A percentile compares a stretch with the other conserved stretches of the same genome.
Evolutionary conservation across 1,140 invertebrate genomes (phyloP).

Genomic region (Spodoptera frugiperda): DNA sequence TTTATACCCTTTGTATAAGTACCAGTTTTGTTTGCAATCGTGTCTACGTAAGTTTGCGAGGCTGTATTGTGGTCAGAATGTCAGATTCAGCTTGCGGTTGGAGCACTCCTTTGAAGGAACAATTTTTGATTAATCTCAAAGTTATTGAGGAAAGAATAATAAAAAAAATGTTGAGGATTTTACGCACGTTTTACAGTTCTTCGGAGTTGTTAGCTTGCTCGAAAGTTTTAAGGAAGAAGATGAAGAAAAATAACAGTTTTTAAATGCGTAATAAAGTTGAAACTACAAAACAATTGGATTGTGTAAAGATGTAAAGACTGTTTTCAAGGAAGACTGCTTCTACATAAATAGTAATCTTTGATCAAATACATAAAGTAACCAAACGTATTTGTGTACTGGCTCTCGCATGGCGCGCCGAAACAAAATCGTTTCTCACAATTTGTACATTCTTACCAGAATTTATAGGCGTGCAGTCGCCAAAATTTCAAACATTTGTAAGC

Average conservation of each 20-base stretch:
- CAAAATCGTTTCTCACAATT: conserved; percentile 27
- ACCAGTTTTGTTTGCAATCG: not conserved
- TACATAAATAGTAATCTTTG: conserved; percentile 8
- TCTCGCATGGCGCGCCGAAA: not conserved
- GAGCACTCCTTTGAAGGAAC: conserved; percentile 34
- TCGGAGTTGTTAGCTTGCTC: not conserved
- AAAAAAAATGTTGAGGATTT: conserved; percentile 1
- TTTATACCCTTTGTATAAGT: not conserved
- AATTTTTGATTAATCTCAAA: conserved; percentile 40
- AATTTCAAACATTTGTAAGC: conserved; percentile 35
- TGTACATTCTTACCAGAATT: conserved; percentile 35
- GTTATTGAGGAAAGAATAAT: conserved; percentile 6
- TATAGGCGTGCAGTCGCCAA: conserved; percentile 29
- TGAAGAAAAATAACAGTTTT: not conserved
- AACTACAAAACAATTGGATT: not conserved
- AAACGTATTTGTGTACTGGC: conserved; percentile 14
- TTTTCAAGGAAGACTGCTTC: conserved; percentile 13
- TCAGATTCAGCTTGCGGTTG: conserved; percentile 38
- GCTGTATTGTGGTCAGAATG: conserved; percentile 41
- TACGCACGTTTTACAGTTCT: not conserved
- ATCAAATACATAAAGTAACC: not conserved
- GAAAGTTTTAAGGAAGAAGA: not conserved
- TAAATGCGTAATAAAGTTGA: not conserved
- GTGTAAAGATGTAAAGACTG: not conserved
- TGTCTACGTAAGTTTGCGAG: conserved; percentile 7